Percentiles rank a stretch among this genome's conserved stretches.
These are phyloP conservation scores for Hiodon alosoides DNA, from an alignment of 2,113 vertebrate genomes.

Conservation along the genomic window DNA sequence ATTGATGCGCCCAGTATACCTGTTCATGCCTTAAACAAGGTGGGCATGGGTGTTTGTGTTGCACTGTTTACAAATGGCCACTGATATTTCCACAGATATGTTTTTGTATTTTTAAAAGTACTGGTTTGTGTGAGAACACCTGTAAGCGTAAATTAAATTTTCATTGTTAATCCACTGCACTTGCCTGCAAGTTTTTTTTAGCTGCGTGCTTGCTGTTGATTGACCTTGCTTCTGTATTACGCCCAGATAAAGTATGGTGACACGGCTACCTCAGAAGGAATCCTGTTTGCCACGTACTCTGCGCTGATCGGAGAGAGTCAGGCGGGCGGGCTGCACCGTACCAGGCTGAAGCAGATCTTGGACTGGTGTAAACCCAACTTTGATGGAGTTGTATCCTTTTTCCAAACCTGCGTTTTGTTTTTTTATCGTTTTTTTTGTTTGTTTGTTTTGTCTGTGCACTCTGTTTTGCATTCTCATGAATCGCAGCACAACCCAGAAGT, in stretches of 20 bases:
- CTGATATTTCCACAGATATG: too few relatives aligned
- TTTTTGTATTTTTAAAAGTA: too few relatives aligned
- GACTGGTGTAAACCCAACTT: constrained; percentile 93
- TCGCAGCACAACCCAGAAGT: too few relatives aligned
- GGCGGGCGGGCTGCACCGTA: constrained; percentile 89
- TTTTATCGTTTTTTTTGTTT: too few relatives aligned
- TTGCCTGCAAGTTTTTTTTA: too few relatives aligned
- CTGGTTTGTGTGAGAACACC: too few relatives aligned
- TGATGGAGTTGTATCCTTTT: constrained; percentile 93
- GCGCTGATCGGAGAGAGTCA: constrained; percentile 97
- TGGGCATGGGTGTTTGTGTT: constrained; percentile 38
- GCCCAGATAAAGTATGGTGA: constrained; percentile 95
- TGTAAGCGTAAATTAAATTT: too few relatives aligned
- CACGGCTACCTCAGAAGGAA: constrained; percentile 97
- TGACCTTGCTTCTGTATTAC: too few relatives aligned
- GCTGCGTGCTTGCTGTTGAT: background rate
- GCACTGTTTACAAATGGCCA: too few relatives aligned
- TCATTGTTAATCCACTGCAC: too few relatives aligned
- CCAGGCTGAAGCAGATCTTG: constrained; percentile 87
- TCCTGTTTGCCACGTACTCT: constrained; percentile 94
- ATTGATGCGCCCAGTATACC: constrained; percentile 80
- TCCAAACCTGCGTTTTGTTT: background rate
- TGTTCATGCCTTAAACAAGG: constrained; percentile 96
- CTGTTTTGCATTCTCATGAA: too few relatives aligned
- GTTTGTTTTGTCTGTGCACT: too few relatives aligned